phyloP scores from a whole-genome alignment of 2,888 invertebrate species.

The Silvanus unidentatus region DNA sequence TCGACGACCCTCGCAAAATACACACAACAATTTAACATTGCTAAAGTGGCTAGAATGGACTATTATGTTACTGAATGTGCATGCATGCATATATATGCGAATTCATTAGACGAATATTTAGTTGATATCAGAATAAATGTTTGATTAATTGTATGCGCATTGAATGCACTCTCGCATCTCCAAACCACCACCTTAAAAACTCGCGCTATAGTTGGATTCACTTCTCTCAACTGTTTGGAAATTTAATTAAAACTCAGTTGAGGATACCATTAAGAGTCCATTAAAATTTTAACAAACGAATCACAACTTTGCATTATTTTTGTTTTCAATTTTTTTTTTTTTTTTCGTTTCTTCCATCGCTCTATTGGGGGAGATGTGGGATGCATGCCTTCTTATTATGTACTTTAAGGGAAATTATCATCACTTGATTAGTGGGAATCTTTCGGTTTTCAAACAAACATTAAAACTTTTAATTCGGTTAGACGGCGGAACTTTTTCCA shows the following conservation, averaged over 20 bases:
- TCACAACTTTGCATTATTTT: constrained; percentile 17
- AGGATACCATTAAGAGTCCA: constrained; percentile 21
- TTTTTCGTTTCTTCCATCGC: neutral
- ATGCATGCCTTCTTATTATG: too few relatives aligned
- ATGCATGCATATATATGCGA: constrained; percentile 30
- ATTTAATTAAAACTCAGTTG: constrained; percentile 21
- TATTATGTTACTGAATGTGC: too few relatives aligned
- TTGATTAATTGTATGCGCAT: constrained; percentile 33
- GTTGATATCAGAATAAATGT: too few relatives aligned
- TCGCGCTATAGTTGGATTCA: constrained; percentile 9
- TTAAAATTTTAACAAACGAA: constrained; percentile 21
- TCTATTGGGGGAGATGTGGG: too few relatives aligned
- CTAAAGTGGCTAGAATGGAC: too few relatives aligned
- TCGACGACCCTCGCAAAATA: constrained; percentile 19
- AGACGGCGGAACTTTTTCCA: too few relatives aligned
- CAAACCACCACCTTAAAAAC: constrained; percentile 16
- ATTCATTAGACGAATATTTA: constrained; percentile 32
- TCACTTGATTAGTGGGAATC: too few relatives aligned
- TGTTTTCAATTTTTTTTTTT: constrained; percentile 1
- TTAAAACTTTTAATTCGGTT: too few relatives aligned
- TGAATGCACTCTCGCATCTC: constrained; percentile 13
- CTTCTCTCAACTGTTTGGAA: constrained; percentile 12
- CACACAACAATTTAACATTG: too few relatives aligned
- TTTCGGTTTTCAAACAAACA: too few relatives aligned
- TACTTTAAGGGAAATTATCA: too few relatives aligned